phyloP scores from a whole-genome alignment of 2,797 vertebrate genomes.

The Geotria australis region DNA sequence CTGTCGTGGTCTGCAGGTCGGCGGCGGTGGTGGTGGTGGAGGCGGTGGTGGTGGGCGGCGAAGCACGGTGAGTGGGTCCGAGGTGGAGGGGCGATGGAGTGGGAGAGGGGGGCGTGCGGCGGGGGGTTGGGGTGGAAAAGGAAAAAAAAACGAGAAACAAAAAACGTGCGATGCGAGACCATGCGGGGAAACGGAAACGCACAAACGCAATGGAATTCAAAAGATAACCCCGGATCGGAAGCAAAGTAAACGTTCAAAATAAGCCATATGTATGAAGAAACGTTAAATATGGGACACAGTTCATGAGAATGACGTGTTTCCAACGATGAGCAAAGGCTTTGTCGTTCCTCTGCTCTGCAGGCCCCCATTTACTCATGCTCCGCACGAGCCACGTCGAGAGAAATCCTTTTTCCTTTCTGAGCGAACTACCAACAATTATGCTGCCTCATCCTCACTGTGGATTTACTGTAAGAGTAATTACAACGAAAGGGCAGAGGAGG shows the following conservation, averaged over 20 bases:
- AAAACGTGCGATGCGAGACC: neutral
- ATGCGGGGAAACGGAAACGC: no score
- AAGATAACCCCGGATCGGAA: constrained; percentile 1
- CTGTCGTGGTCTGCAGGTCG: constrained; percentile 34
- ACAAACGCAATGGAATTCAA: neutral
- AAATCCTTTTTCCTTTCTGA: no score
- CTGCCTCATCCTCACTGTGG: no score
- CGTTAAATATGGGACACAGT: no score
- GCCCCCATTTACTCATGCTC: no score
- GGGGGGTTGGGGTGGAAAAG: constrained; percentile 1
- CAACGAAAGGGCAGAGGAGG: no score
- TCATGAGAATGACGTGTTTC: no score
- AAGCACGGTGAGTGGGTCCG: constrained; percentile 2
- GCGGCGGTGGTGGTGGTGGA: constrained; percentile 3
- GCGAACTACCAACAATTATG: no score
- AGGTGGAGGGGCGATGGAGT: constrained; percentile 5
- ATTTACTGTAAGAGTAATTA: no score
- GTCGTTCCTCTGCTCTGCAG: no score
- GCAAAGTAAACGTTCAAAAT: neutral
- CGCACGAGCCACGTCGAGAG: no score
- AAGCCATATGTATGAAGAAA: neutral
- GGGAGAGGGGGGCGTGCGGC: neutral
- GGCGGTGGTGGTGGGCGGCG: constrained; percentile 7
- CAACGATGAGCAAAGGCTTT: no score
- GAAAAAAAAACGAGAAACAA: constrained; percentile 8